A percentile compares a stretch with the other conserved stretches of the same genome.
phyloP scores from a whole-genome alignment of 1,140 invertebrate genomes.

The Himalopsyche phryganea region DNA sequence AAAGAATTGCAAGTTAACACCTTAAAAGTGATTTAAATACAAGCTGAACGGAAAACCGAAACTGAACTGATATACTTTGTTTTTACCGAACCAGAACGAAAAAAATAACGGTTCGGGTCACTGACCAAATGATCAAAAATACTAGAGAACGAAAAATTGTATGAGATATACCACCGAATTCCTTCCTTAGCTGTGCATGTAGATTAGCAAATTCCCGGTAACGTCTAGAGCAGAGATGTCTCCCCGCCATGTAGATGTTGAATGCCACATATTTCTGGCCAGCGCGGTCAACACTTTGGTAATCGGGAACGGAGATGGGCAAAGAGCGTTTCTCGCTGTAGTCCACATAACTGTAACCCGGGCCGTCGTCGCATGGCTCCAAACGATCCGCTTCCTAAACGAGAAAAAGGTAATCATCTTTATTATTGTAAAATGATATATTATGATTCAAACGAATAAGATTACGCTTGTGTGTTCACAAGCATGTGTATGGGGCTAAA shows the following conservation, averaged over 20 bases:
- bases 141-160: too few species aligned
- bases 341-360: conserved; percentile 88
- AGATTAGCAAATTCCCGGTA: conserved; percentile 94
- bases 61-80: too few species aligned
- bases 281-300: conserved; percentile 74
- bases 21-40: too few species aligned
- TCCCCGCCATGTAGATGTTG: conserved; percentile 98
- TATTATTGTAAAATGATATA: background rate
- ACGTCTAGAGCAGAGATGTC: conserved; percentile 92
- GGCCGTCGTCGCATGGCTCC: conserved; percentile 84
- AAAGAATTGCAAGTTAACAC: too few species aligned
- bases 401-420: background rate
- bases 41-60: too few species aligned
- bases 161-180: conserved; percentile 85
- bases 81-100: too few species aligned
- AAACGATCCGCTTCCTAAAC: conserved; percentile 75
- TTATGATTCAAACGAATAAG: background rate
- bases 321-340: conserved; percentile 97
- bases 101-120: too few species aligned
- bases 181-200: conserved; percentile 87
- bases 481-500: background rate
- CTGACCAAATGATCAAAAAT: too few species aligned
- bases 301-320: conserved; percentile 97
- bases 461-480: background rate
- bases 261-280: conserved; percentile 94